Evolutionary conservation across 1,140 invertebrate genomes (phyloP).

Genomic region (Nomia melanderi): DNA sequence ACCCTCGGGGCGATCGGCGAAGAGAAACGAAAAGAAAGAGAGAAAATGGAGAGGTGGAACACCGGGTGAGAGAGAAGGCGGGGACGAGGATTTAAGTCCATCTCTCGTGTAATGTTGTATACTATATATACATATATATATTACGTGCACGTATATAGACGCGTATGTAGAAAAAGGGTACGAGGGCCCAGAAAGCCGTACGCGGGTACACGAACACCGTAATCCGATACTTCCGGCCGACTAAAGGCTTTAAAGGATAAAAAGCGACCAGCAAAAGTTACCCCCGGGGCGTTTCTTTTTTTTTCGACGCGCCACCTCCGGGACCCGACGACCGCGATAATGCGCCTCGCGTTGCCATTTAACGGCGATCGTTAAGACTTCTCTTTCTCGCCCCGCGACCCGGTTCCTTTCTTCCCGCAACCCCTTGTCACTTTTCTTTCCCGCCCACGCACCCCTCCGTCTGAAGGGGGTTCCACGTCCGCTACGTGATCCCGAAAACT

Average conservation of each 20-base stretch:
- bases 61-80: neutral
- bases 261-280: slow-evolving; percentile 49
- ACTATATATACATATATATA: too few species aligned
- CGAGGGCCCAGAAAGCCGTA: slow-evolving; percentile 4
- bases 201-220: slow-evolving; percentile 22
- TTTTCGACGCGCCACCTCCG: slow-evolving; percentile 28
- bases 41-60: neutral
- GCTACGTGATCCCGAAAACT: slow-evolving; percentile 27
- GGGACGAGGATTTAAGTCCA: slow-evolving; percentile 34
- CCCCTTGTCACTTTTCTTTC: slow-evolving; percentile 8
- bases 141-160: slow-evolving; percentile 1
- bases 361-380: slow-evolving; percentile 59
- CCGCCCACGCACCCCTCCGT: neutral
- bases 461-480: too few species aligned
- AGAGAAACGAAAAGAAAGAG: too few species aligned
- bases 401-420: neutral
- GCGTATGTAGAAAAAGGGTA: slow-evolving; percentile 4
- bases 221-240: slow-evolving; percentile 53
- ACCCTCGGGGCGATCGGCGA: too few species aligned
- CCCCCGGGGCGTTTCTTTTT: slow-evolving; percentile 20
- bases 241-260: slow-evolving; percentile 53
- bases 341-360: slow-evolving; percentile 56
- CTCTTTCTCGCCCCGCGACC: slow-evolving; percentile 3
- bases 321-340: slow-evolving; percentile 51
- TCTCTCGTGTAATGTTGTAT: slow-evolving; percentile 22